Conservation (phyloP, 2,888 invertebrate species). For the Eledone cirrhosa region DNA sequence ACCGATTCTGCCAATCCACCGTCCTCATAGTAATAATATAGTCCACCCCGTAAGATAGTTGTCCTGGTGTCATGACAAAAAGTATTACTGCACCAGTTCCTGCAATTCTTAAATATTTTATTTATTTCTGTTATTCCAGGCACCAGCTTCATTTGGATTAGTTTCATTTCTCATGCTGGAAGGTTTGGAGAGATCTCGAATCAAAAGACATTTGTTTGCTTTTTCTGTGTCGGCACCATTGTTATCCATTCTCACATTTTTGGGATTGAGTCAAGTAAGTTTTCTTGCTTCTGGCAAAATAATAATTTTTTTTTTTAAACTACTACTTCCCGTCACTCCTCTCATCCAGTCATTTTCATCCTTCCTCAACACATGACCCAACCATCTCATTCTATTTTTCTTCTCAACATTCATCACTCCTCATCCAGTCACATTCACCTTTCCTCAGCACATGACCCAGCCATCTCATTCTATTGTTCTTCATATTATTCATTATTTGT, state of each 20-base stretch:
- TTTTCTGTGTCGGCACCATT: constrained; percentile 94
- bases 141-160: constrained; percentile 97
- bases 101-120: too few species aligned
- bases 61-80: too few species aligned
- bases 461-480: neutral
- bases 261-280: constrained; percentile 80
- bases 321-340: neutral
- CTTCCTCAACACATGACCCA: too few species aligned
- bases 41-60: too few species aligned
- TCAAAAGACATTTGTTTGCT: constrained; percentile 86
- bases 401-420: too few species aligned
- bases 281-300: neutral
- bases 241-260: constrained; percentile 88
- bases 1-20: too few species aligned
- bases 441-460: too few species aligned
- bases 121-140: constrained; percentile 70
- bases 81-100: too few species aligned
- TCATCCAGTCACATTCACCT: too few species aligned
- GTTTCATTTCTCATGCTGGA: constrained; percentile 97
- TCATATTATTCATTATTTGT: neutral
- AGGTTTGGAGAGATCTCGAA: constrained; percentile 87
- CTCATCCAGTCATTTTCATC: too few species aligned
- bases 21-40: too few species aligned
- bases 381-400: too few species aligned
- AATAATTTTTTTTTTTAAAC: neutral